These are phyloP conservation scores for Notarius lentiginosus DNA, from an alignment of 2,113 vertebrate genomes.

Conservation along the genomic window DNA sequence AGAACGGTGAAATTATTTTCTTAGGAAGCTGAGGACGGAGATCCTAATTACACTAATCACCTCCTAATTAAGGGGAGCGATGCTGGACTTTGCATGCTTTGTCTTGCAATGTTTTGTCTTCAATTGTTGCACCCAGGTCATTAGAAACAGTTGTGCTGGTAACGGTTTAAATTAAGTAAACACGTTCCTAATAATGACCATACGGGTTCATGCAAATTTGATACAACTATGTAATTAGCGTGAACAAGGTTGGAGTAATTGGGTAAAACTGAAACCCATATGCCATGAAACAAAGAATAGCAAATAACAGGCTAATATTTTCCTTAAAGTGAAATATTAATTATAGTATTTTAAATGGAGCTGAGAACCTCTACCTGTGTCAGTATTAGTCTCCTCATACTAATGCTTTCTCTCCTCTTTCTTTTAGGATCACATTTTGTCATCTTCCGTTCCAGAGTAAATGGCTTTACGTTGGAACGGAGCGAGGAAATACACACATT, in stretches of 20 bases:
- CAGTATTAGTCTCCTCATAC: background rate
- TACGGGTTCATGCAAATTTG: background rate
- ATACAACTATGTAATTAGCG: conserved; percentile 13
- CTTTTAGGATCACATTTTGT: conserved; percentile 92
- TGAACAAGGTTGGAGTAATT: conserved; percentile 15
- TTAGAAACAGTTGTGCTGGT: background rate
- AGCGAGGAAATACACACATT: conserved; percentile 96
- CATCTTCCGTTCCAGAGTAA: conserved; percentile 99
- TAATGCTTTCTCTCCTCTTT: conserved; percentile 51
- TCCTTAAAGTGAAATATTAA: conserved; percentile 31
- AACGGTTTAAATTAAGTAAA: conserved; percentile 18
- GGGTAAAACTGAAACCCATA: conserved; percentile 14
- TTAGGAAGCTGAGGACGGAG: no score
- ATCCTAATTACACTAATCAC: no score
- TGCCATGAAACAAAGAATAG: conserved; percentile 11
- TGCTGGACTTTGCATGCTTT: background rate
- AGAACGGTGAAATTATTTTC: no score
- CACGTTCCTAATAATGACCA: conserved; percentile 7
- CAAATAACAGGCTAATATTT: conserved; percentile 27
- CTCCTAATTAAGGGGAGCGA: background rate
- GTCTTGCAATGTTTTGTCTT: background rate
- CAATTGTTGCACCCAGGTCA: background rate
- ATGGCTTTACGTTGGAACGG: conserved; percentile 98
- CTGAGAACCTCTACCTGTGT: background rate
- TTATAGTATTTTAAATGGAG: conserved; percentile 16